Conservation (phyloP, 2,113 vertebrate species). For the Pterophyllum scalare region DNA sequence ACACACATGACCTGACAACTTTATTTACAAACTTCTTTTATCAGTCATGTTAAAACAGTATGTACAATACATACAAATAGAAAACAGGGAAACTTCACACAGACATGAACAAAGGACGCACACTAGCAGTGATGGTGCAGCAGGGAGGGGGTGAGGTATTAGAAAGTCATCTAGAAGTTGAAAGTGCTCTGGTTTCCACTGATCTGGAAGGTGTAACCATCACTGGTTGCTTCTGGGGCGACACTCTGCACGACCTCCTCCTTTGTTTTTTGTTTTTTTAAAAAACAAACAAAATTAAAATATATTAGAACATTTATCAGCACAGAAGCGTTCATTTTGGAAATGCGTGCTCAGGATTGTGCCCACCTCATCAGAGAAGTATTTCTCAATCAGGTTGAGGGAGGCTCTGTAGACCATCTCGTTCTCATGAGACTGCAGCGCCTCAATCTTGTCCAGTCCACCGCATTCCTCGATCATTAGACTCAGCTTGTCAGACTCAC, state of each 20-base stretch:
- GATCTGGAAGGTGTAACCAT: conserved; percentile 90
- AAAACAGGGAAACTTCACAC: not conserved
- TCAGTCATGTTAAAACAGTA: conserved; percentile 58
- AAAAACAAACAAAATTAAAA: not conserved
- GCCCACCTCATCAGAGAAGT: conserved; percentile 93
- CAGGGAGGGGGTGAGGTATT: conserved; percentile 36
- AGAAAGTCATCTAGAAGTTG: conserved; percentile 82
- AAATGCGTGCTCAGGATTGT: rapidly evolving
- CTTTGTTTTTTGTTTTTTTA: conserved; percentile 74
- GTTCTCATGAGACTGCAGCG: conserved; percentile 93
- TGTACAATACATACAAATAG: conserved; percentile 74
- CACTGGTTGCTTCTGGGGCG: conserved; percentile 86
- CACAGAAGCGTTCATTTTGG: not conserved
- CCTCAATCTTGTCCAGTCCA: conserved; percentile 93
- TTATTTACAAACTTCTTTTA: conserved; percentile 80
- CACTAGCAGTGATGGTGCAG: conserved; percentile 33
- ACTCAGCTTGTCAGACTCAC: conserved; percentile 91
- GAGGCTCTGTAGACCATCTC: conserved; percentile 92
- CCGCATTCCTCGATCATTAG: conserved; percentile 96
- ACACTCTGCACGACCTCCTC: conserved; percentile 89
- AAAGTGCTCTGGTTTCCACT: conserved; percentile 86
- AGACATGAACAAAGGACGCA: conserved; percentile 60
- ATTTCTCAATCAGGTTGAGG: conserved; percentile 93
- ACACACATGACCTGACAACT: conserved; percentile 30
- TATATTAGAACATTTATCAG: not conserved